Evolutionary conservation across 1,140 invertebrate species (phyloP), one percentile per base, ranked within the genome.

Genomic region (Papilio machaon): DNA sequence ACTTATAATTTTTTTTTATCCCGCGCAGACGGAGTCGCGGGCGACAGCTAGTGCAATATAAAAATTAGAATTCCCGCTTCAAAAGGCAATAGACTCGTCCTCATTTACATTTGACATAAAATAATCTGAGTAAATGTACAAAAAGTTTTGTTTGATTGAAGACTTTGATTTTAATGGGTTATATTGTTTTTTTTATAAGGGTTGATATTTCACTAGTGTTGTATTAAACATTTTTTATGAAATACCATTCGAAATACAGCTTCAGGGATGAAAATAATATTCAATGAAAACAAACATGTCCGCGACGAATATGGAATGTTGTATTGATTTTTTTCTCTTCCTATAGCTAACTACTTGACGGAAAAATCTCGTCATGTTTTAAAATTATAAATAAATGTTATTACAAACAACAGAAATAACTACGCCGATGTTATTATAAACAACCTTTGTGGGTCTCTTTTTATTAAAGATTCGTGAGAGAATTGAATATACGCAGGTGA

Each of bases 401-500:
- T 70, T 35, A 67, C 30, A 70, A 70, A 70, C 19, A 64, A 64
- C 30, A 70, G 35, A 13, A 35, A 30, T 10, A 35, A 70, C 64
- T 30, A 15, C 11, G 11, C 23, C 4, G 30, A 70, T 70, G 64
- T 70, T 70, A 64, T 70, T 38, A 70, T 35, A 70, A 70, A 70
- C 64, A 70, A 2, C 64, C 64, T 38, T 70, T 70, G 64, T 19
- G 19, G n/a, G 17, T 70, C 23, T 35, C 23, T 11, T 70, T 70
- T 35, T 38, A 70, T 38, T 35, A 76, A 54, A n/a, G 2, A 30
- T 54, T 76, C 13, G 0, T 76, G 23, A 35, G 19, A 23, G 35
- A 76, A 76, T 76, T 47, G 23, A n/a, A 78, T 60, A 17, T 78
- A 30, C 0, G 46, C 85, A 87, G 87, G 85, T 87, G 82, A 80